Base-by-base conservation (phyloP, 2,888 invertebrate genomes). In the Stegophylla sp. region DNA sequence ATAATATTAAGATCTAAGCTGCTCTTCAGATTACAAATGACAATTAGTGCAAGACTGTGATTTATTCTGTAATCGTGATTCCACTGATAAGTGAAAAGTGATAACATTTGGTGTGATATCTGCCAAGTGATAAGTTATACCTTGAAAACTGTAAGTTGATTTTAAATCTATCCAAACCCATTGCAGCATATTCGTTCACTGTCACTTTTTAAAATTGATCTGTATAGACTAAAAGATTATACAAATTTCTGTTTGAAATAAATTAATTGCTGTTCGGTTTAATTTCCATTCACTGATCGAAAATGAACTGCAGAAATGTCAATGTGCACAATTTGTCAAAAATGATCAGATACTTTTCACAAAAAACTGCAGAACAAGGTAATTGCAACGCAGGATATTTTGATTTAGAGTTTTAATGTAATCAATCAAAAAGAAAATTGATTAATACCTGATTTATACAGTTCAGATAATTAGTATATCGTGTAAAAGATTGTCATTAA, bases 301-400 rank as follows among this genome's bases (percentile, higher is more conserved):
- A n/a, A 41, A 79, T 79, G 79, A 61, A 48, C 41, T n/a, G 71
- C 20, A 45, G 71, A 71, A 79, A 79, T 13, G 41, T 71, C 23
- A 63, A 71, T 34, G 12, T 71, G 12, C 79, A 79, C 3, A 71
- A 71, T 10, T 26, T 79, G 5, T 61, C 61, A n/a, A 79, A 28
- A 71, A 17, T 79, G n/a, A 71, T 51, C 12, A 56, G 79, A 7
- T 79, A 51, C 61, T 79, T 79, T 61, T 79, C 69, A 4, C 77
- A 77, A 43, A 69, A 79, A 71, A 61, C 23, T 23, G 43, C 48
- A 1, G 69, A 79, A 61, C 61, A 71, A 71, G 79, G 79, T 79
- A 61, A 48, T 1, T 23, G n/a, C 9, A 13, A 13, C 10, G 13
- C 12, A 0, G n/a, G 53, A n/a, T 23, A 41, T 56, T 9, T 34